Percentiles rank a stretch among this genome's conserved stretches.
Evolutionary conservation across 2,888 invertebrate genomes (phyloP).

Genomic region (Pyrrhia umbra): DNA sequence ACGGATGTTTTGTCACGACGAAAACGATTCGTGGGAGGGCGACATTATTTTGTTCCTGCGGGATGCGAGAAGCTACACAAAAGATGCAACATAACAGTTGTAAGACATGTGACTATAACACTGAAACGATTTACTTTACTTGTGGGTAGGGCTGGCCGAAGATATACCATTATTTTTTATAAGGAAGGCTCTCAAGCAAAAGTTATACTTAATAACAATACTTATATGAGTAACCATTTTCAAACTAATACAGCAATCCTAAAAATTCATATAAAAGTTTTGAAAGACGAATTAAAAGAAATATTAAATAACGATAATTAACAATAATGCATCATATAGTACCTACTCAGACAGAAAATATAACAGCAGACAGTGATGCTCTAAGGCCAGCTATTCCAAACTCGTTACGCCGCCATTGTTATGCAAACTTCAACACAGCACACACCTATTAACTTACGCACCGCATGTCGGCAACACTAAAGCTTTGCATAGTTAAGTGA

Average conservation of each 20-base stretch:
- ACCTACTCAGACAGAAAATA: background rate
- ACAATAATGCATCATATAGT: background rate
- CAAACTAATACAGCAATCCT: too few species aligned
- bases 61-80: slow-evolving; percentile 49
- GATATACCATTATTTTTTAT: too few species aligned
- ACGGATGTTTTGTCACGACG: slow-evolving; percentile 53
- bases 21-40: slow-evolving; percentile 57
- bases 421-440: slow-evolving; percentile 24
- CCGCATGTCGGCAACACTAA: slow-evolving; percentile 15
- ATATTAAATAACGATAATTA: background rate
- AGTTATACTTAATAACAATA: too few species aligned
- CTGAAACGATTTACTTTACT: slow-evolving; percentile 26
- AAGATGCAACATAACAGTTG: slow-evolving; percentile 57
- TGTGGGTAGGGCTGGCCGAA: slow-evolving; percentile 31
- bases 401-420: slow-evolving; percentile 25
- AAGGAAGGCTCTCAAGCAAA: too few species aligned
- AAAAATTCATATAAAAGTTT: background rate
- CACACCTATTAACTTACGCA: slow-evolving; percentile 18
- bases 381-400: background rate
- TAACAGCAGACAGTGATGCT: background rate
- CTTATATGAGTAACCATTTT: too few species aligned
- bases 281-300: background rate
- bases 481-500: slow-evolving; percentile 15
- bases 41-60: slow-evolving; percentile 46
- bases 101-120: slow-evolving; percentile 50